phyloP scores from a whole-genome alignment of 2,888 invertebrate species.

The Pseudococcus longispinus region DNA sequence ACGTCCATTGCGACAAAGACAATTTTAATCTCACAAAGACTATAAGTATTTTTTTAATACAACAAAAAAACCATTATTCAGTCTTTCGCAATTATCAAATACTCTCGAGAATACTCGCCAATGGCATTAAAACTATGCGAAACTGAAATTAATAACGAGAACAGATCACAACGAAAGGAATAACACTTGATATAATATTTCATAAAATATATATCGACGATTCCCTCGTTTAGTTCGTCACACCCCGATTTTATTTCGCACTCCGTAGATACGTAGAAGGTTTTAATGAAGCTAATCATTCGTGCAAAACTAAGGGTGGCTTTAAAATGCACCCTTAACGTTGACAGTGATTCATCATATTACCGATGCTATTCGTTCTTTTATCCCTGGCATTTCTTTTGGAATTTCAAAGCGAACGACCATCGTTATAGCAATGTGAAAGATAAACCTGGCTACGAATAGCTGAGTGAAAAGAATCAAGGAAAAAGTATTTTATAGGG shows the following conservation, averaged over 20 bases:
- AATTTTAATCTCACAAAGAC: neutral
- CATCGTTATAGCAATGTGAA: neutral
- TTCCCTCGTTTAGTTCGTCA: neutral
- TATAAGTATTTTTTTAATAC: neutral
- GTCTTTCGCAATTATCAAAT: neutral
- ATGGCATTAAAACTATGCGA: neutral
- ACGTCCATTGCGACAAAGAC: neutral
- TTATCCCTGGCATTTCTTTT: neutral
- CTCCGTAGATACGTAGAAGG: neutral
- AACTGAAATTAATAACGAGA: neutral
- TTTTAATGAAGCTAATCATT: conserved; percentile 57
- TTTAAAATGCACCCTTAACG: conserved; percentile 32
- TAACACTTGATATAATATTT: neutral
- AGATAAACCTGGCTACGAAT: neutral
- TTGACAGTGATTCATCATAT: conserved; percentile 51
- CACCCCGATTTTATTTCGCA: conserved; percentile 4
- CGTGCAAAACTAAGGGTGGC: conserved; percentile 51
- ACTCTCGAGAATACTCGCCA: neutral
- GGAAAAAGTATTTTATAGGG: neutral
- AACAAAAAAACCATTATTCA: neutral
- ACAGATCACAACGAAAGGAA: neutral
- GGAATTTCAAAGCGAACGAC: neutral
- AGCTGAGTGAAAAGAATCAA: neutral
- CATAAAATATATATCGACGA: conserved; percentile 18
- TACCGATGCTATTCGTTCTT: neutral